These are phyloP conservation scores for Perithous albicinctus DNA, from an alignment of 2,888 invertebrate species.

Conservation along the genomic window DNA sequence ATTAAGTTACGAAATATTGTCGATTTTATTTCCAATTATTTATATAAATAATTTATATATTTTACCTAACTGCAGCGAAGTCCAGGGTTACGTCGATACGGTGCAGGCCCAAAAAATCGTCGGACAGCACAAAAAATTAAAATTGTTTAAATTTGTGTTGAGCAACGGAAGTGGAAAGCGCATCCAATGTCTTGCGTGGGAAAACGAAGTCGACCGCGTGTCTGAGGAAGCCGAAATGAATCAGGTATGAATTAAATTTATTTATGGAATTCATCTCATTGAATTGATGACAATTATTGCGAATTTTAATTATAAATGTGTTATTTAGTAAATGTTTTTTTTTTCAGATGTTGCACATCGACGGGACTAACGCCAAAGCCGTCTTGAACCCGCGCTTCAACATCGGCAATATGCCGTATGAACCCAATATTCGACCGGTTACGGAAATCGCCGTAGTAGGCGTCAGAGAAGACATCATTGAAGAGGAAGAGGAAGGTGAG, in stretches of 20 bases:
- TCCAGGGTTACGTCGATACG: neutral
- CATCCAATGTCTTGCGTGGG: slow-evolving; percentile 9
- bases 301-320: neutral
- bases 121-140: neutral
- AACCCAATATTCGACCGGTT: neutral
- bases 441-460: neutral
- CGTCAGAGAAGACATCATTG: neutral
- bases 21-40: too few relatives aligned
- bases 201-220: neutral
- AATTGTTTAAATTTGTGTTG: slow-evolving; percentile 4
- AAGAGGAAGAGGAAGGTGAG: neutral
- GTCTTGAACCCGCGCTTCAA: neutral
- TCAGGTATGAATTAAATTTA: neutral
- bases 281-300: neutral
- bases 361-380: neutral
- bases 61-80: slow-evolving; percentile 6
- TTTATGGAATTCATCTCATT: neutral
- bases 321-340: neutral
- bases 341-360: neutral
- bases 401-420: neutral
- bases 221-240: neutral
- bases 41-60: too few relatives aligned
- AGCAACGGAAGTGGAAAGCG: slow-evolving; percentile 20
- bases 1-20: too few relatives aligned
- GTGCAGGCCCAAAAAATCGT: neutral